Evolutionary conservation across 2,888 invertebrate species (phyloP), one percentile per base, ranked within the genome.

Genomic region (Galerucella pusilla): DNA sequence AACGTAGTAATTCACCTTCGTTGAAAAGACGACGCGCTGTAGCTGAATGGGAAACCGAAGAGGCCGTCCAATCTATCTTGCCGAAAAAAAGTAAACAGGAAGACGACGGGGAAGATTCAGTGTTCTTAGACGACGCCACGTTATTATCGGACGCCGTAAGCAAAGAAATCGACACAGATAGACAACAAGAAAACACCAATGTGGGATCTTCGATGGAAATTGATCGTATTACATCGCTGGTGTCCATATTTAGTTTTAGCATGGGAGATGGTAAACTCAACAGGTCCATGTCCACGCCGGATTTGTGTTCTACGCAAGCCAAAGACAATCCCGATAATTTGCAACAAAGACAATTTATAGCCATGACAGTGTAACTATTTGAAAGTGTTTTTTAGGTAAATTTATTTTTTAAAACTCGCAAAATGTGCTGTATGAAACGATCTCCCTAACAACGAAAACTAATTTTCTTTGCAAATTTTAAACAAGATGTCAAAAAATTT

Each of bases 211-310:
- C 88, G 12, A 90, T 90, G 90, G 90, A 90, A 84, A 90, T 91
- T 79, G 90, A 91, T 84, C 87, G 90, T 78, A 90, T 91, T 78
- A 90, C 91, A 59, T 90, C 90, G 75, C 84, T 91, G 77, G 91
- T 91, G 78, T 90, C 90, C 68, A 90, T 90, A 81, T 90, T 91
- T 85, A 90, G 90, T 83, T 91, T 91, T 82, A 90, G 89, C 70
- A 88, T 87, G 85, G 83, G 81, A 20, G 83, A 82, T 52, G 78
- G 79, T 7, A 86, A 87, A 80, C 83, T 87, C 78, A 88, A 88
- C 78, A 84, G 89, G 80, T 89, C 90, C 6, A 86, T 89, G 79
- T 89, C 90, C 45, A 89, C 89, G 59, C 90, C 90, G 61, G 90
- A 90, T 83, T 82, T 90, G 78, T 90, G 90, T 84, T 89, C 90